Conservation (phyloP, 2,113 vertebrate genomes). For the Dasyornis broadbenti region DNA sequence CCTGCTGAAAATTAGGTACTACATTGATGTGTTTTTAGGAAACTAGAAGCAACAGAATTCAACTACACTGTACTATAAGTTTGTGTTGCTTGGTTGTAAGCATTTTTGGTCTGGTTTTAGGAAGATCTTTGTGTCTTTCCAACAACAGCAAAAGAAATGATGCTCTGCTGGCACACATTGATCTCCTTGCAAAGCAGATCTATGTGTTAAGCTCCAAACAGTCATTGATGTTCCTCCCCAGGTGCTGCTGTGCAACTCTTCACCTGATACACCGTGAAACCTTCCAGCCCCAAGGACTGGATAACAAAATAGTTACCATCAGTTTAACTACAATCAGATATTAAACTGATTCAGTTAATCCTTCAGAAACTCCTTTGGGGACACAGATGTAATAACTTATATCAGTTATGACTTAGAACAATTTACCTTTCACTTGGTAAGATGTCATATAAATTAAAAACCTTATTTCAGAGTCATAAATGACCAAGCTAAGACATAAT, state of each 20-base stretch:
- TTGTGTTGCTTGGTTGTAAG: background rate
- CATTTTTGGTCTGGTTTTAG: background rate
- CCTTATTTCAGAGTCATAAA: background rate
- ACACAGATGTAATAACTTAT: background rate
- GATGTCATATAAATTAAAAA: background rate
- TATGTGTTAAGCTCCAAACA: background rate
- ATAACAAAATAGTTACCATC: background rate
- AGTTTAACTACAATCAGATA: background rate
- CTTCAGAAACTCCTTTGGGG: background rate
- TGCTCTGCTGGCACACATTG: background rate
- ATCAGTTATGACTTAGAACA: background rate
- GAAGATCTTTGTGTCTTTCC: background rate
- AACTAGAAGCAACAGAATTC: background rate
- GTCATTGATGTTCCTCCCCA: background rate
- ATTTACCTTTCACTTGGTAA: background rate
- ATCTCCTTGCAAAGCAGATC: background rate
- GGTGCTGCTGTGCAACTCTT: background rate
- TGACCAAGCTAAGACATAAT: background rate
- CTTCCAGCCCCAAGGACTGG: background rate
- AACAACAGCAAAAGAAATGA: background rate
- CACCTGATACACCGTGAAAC: background rate
- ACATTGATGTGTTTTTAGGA: background rate
- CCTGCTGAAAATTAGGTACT: background rate
- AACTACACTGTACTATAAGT: background rate
- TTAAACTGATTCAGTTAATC: background rate